Evolutionary conservation across 2,888 invertebrate species (phyloP), one percentile per base, ranked within the genome.

Genomic region (Ophion ventricosus): DNA sequence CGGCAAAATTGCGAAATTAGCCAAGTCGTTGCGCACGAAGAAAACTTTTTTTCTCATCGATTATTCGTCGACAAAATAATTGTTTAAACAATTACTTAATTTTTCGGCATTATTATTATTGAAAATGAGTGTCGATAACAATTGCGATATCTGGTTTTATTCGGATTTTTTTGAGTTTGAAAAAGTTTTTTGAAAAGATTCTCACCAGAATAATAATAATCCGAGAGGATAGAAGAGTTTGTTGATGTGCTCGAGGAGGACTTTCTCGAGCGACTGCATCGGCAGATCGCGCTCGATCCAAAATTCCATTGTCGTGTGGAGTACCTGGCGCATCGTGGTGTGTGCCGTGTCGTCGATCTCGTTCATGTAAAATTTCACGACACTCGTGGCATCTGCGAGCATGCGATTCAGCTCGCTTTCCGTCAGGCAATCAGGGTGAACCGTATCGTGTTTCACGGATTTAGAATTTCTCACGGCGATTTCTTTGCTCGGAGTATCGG

Each of bases 241-340:
- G 82, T 94, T 94, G 94, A 95, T 94, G 79, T 95, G 94, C 83
- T 95, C 95, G 20, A 94, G 91, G 76, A 96, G 92, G 3, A 95
- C 94, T 3, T 91, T 92, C 90, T 96, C 96, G 83, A 96, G 92
- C 75, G 94, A 94, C 11, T 93, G 91, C 81, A 95, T 93, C 1
- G 94, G 93, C 26, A 94, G 89, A 74, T 92, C 89, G 82, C 94
- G 93, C 29, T 93, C 92, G 40, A 93, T 88, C 94, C 94, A 94
- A 87, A 94, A 94, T 79, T 92, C 91, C 26, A 94, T 89, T 40
- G 92, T 91, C 40, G 90, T 90, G 66, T 91, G 90, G 2, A 93
- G 81, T 76, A 93, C 87, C 80, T 93, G 92, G n/a, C 90, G 90
- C 86, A 92, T 91, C 3, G 88, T 80, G 2, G 78, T 86, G 67